Conservation (phyloP, 2,888 invertebrate genomes). For the Drosophila imparisetae region DNA sequence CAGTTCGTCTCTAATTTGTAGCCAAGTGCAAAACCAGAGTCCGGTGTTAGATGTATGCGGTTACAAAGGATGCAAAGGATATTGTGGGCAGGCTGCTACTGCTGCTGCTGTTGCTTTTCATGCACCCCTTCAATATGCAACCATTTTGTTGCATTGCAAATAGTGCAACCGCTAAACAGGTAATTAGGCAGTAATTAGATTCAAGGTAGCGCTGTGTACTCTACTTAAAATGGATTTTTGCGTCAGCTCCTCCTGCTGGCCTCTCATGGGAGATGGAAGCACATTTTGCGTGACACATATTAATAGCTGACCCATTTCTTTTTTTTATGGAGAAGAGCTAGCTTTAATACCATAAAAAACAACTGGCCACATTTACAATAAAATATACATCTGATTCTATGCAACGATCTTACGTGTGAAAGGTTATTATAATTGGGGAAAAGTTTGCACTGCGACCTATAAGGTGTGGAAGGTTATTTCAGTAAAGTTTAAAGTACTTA, state of each 20-base stretch:
- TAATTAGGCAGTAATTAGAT: conserved; percentile 48
- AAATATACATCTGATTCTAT: neutral
- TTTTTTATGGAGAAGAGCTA: neutral
- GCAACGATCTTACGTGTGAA: neutral
- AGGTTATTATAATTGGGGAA: too few relatives aligned
- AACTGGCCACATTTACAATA: neutral
- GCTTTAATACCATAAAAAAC: neutral
- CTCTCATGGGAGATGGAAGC: conserved; percentile 11
- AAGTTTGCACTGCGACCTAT: too few relatives aligned
- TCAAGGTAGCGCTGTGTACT: conserved; percentile 12
- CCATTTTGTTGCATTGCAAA: conserved; percentile 34
- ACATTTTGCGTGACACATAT: conserved; percentile 12
- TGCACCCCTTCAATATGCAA: neutral
- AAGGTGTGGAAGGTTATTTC: neutral
- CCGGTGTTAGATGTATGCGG: conserved; percentile 29
- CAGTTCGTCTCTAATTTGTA: conserved; percentile 51
- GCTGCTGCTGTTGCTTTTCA: conserved; percentile 7
- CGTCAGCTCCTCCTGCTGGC: conserved; percentile 24
- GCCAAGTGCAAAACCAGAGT: conserved; percentile 13
- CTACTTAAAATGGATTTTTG: conserved; percentile 42
- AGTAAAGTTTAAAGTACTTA: neutral
- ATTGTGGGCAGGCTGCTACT: conserved; percentile 6
- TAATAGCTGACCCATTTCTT: conserved; percentile 5
- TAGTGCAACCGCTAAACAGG: conserved; percentile 19
- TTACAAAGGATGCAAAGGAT: conserved; percentile 40